Base-by-base conservation (phyloP, 2,797 vertebrate genomes). In the Propithecus deckenii region DNA sequence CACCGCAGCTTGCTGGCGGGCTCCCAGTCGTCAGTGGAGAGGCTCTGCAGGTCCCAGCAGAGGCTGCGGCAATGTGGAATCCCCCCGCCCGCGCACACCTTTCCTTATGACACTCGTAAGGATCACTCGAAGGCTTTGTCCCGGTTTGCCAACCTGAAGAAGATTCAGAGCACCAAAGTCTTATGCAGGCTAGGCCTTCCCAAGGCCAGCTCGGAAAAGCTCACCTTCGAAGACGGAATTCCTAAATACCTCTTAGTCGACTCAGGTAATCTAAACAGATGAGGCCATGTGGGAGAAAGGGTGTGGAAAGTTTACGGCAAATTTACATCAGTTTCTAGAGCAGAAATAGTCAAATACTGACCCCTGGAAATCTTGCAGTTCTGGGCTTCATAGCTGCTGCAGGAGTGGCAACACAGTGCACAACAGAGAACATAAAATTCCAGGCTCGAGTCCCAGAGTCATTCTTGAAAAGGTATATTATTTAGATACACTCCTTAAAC, bases 221-320 rank as follows among this genome's bases (percentile, higher is more conserved):
- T 69, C 12, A 0, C 32, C 30, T 18, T 11, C 9, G 32, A 74
- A 63, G 86, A 96, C 1, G 91, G 5, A 76, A 0, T n/a, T 50
- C 5, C 41, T 55, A 74, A 0, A 67, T 84, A 69, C 22, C 20
- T 87, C 9, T 30, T 83, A 46, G 2, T 6, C 4, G 55, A 97
- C 4, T 65, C 94, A 96, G 97, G 97, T 98, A 97, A 96, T 63
- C 11, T 20, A 80, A 79, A 92, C 35, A n/a, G 48, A 89, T 41
- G 35, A 52, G 12, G 28, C 23, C 38, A 5, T 1, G 1, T 13
- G 17, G 89, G 50, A 46, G n/a, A 14, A 59, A 48, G 32, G 8
- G 25, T 55, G 14, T n/a, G 25, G 75, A 61, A 81, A 50, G 11
- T 28, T 78, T 32, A 18, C 12, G 41, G 11, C 6, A 75, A 55